These are phyloP conservation scores for Mobula birostris DNA, from an alignment of 2,113 vertebrate species.

Conservation along the genomic window DNA sequence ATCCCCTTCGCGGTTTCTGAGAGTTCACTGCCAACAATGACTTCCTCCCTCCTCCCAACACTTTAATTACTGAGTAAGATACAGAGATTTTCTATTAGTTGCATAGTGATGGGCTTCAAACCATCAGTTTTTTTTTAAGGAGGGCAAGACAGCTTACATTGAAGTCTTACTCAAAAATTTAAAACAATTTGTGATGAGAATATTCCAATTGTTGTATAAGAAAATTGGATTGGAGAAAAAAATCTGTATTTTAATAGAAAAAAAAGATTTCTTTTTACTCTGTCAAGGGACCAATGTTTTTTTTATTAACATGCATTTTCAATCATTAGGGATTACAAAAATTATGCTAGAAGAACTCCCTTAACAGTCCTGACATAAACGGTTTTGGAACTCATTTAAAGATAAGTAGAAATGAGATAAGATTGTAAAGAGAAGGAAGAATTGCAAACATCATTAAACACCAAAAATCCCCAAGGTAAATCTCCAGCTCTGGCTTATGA, in stretches of 20 bases:
- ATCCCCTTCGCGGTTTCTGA: background rate
- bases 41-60: background rate
- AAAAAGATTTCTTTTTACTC: background rate
- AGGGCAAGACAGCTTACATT: background rate
- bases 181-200: background rate
- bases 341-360: background rate
- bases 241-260: slow-evolving; percentile 17
- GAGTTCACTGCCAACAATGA: background rate
- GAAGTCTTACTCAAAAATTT: background rate
- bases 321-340: slow-evolving; percentile 27
- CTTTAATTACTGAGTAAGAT: background rate
- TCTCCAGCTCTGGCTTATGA: background rate
- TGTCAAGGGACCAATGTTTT: background rate
- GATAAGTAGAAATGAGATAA: slow-evolving; percentile 22
- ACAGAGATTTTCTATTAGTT: background rate
- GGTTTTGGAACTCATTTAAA: slow-evolving; percentile 13
- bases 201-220: background rate
- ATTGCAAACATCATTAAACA: slow-evolving; percentile 5
- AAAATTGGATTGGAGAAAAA: background rate
- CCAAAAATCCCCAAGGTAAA: slow-evolving; percentile 11
- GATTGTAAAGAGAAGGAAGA: background rate
- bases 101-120: background rate
- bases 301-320: background rate
- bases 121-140: background rate
- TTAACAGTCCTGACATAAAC: background rate